phyloP scores from a whole-genome alignment of 1,140 invertebrate genomes.

The Zaprionus tsacasi region DNA sequence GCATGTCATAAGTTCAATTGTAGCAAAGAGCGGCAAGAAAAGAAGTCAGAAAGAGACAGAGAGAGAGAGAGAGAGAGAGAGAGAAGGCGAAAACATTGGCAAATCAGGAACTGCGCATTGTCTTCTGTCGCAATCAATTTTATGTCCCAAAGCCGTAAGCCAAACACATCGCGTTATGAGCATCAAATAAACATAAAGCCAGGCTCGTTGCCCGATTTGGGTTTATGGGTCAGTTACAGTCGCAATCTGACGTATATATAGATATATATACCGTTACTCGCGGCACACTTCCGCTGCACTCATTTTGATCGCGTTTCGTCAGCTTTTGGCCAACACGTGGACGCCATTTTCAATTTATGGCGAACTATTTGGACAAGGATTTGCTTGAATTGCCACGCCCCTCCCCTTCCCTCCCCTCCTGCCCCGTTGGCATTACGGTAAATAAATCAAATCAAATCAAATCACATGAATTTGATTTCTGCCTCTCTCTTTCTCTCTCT shows the following conservation, averaged over 20 bases:
- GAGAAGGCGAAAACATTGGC: constrained; percentile 28
- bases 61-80: background rate
- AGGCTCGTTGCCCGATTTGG: constrained; percentile 48
- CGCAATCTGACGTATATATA: constrained; percentile 46
- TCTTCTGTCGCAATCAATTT: constrained; percentile 54
- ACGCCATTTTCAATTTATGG: constrained; percentile 63
- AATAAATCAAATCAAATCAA: constrained; percentile 67
- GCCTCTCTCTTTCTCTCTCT: background rate
- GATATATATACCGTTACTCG: background rate
- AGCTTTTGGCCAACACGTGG: constrained; percentile 37
- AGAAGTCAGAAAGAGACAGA: constrained; percentile 21
- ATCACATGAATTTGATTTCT: constrained; percentile 41
- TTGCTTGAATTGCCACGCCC: constrained; percentile 21
- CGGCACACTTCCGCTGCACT: background rate
- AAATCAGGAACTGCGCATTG: constrained; percentile 35
- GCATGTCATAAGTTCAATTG: constrained; percentile 62
- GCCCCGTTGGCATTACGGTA: constrained; percentile 36
- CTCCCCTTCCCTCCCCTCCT: too few species aligned
- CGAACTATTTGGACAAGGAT: constrained; percentile 53
- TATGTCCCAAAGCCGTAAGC: constrained; percentile 44
- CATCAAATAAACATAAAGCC: constrained; percentile 66
- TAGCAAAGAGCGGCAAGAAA: constrained; percentile 26
- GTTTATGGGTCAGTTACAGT: constrained; percentile 56
- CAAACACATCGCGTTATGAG: constrained; percentile 42
- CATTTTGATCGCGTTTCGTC: constrained; percentile 18